These are phyloP conservation scores for Bhutanitis thaidina DNA, from an alignment of 2,888 invertebrate genomes.

Conservation along the genomic window DNA sequence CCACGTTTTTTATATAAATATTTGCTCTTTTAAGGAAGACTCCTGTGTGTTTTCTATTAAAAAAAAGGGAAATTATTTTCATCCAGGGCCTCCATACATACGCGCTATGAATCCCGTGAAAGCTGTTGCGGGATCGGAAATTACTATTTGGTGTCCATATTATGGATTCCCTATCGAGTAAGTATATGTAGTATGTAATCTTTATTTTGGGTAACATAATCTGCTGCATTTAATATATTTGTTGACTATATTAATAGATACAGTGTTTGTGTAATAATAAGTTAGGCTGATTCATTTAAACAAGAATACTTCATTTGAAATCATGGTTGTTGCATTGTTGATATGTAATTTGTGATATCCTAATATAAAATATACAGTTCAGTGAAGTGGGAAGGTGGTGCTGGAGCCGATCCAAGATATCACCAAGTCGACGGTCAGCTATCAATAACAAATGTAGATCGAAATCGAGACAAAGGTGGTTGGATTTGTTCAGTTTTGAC, in stretches of 20 bases:
- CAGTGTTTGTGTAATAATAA: no score
- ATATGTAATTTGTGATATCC: background rate
- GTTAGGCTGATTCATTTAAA: no score
- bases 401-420: slow-evolving; percentile 71
- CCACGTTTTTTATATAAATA: no score
- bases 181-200: slow-evolving; percentile 27
- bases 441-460: slow-evolving; percentile 82
- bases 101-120: slow-evolving; percentile 86
- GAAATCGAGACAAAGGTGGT: slow-evolving; percentile 85
- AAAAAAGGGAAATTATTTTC: slow-evolving; percentile 21
- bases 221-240: no score
- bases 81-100: slow-evolving; percentile 86
- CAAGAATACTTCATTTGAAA: no score
- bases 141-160: slow-evolving; percentile 90
- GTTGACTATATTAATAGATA: no score
- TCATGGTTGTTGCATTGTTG: background rate
- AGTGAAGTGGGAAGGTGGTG: slow-evolving; percentile 84
- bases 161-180: slow-evolving; percentile 90
- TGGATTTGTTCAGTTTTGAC: slow-evolving; percentile 90
- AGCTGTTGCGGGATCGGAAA: slow-evolving; percentile 88
- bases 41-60: slow-evolving; percentile 13
- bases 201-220: no score
- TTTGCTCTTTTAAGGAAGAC: background rate
- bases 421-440: slow-evolving; percentile 79
- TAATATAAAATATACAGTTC: slow-evolving; percentile 47